Evolutionary conservation across 2,797 vertebrate species (phyloP).

Genomic region (Sciurus vulgaris): DNA sequence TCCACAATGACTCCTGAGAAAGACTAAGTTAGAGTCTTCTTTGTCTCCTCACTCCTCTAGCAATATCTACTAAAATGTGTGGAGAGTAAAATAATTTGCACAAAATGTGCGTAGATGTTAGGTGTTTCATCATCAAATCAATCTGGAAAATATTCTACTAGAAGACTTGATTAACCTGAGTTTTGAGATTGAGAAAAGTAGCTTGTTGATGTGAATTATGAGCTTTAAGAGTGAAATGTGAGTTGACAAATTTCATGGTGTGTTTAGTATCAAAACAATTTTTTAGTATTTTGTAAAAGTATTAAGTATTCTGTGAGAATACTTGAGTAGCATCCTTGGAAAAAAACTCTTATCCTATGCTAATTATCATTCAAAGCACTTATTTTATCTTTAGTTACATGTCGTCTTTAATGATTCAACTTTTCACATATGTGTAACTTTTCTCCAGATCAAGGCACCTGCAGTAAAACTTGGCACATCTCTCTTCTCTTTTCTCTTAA

Average conservation of each 20-base stretch:
- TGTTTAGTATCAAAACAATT: constrained; percentile 9
- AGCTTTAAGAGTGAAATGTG: background rate
- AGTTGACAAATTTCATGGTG: background rate
- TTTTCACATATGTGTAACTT: background rate
- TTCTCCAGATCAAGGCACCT: background rate
- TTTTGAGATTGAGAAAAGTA: background rate
- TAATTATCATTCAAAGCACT: background rate
- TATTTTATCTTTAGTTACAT: background rate
- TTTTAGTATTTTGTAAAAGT: background rate
- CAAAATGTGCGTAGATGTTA: background rate
- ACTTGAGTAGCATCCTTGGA: background rate
- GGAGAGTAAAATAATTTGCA: background rate
- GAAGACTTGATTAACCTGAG: background rate
- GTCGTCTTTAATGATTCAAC: background rate
- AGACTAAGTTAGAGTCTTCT: background rate
- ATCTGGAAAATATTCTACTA: background rate
- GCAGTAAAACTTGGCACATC: background rate
- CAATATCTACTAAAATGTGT: background rate
- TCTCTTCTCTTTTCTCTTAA: background rate
- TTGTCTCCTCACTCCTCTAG: background rate
- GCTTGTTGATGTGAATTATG: background rate
- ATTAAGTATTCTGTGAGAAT: background rate
- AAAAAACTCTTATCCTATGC: background rate
- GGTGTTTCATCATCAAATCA: background rate
- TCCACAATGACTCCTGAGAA: background rate